Evolutionary conservation across 2,797 vertebrate species (phyloP), one percentile per base, ranked within the genome.

Genomic region (Paguma larvata): DNA sequence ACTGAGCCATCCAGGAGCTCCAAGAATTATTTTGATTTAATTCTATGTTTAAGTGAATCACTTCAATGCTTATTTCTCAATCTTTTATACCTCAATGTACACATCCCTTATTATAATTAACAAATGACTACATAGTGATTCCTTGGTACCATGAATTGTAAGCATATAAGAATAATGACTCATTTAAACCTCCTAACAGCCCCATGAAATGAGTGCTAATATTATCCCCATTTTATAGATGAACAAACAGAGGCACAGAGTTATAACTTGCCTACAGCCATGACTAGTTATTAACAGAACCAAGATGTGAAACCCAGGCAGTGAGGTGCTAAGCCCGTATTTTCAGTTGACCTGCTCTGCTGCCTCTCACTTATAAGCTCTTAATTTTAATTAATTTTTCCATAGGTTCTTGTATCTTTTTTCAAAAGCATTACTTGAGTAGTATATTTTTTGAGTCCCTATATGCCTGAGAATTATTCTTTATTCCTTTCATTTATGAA

Each of bases 371-470:
- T 62, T 84, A 2, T 75, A 78, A 85, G 23, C 32, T 78, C 44
- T 91, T 89, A 51, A 83, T 77, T 89, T 75, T 72, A 94, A 72
- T 51, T 93, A 46, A 46, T 46, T 16, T 95, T 73, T 78, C 32
- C 53, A 53, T 15, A 87, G 6, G 5, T 41, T 78, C 53, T 62
- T 21, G 2, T 56, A 13, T 3, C 51, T 19, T 21, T 95, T 73
- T 77, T 53, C 21, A 2, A 79, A 83, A 86, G 16, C 1, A 84
- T 38, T 75, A 79, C 34, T 82, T 78, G n/a, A 38, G 25, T 73
- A 12, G 38, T 85, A 0, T 63, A 90, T 67, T 85, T 97, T 85
- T 46, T 62, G 70, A 90, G 30, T 62, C 32, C 1, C 88, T 63
- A 32, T 59, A 59, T 79, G 10, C 44, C 30, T 59, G 0, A 90